These are phyloP conservation scores for Anolis carolinensis DNA, from an alignment of 2,113 vertebrate species.

Conservation along the genomic window DNA sequence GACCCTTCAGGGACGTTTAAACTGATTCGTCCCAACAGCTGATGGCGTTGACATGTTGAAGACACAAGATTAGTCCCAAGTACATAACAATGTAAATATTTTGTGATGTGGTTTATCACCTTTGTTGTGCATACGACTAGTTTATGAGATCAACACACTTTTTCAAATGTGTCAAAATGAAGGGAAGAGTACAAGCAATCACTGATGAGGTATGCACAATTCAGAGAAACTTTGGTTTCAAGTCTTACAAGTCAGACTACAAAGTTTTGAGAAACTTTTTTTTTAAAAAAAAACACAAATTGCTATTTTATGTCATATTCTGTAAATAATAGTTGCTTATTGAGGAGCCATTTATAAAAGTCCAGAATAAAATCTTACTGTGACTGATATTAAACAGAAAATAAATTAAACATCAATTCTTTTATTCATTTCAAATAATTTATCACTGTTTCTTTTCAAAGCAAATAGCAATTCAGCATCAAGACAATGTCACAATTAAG, in stretches of 20 bases:
- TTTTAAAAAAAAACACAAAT: neutral
- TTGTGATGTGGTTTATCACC: neutral
- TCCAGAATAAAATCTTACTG: neutral
- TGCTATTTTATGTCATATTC: neutral
- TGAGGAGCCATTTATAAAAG: neutral
- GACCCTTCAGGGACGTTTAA: constrained; percentile 89
- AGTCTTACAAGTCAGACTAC: neutral
- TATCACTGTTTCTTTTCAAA: neutral
- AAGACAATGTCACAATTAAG: constrained; percentile 42
- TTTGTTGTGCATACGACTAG: constrained; percentile 17
- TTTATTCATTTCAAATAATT: neutral
- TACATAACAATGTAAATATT: neutral
- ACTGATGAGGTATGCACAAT: neutral
- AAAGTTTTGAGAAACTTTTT: neutral
- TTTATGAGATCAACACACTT: constrained; percentile 20
- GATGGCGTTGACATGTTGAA: constrained; percentile 35
- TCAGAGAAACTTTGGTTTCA: neutral
- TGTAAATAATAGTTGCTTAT: neutral
- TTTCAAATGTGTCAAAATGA: constrained; percentile 33
- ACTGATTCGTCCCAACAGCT: constrained; percentile 77
- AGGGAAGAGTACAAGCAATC: neutral
- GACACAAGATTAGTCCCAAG: neutral
- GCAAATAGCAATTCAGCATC: constrained; percentile 10
- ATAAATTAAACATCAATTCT: neutral
- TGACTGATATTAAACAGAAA: neutral